These are phyloP conservation scores for Chymomyza caudatula DNA, from an alignment of 2,888 invertebrate genomes.

Conservation along the genomic window DNA sequence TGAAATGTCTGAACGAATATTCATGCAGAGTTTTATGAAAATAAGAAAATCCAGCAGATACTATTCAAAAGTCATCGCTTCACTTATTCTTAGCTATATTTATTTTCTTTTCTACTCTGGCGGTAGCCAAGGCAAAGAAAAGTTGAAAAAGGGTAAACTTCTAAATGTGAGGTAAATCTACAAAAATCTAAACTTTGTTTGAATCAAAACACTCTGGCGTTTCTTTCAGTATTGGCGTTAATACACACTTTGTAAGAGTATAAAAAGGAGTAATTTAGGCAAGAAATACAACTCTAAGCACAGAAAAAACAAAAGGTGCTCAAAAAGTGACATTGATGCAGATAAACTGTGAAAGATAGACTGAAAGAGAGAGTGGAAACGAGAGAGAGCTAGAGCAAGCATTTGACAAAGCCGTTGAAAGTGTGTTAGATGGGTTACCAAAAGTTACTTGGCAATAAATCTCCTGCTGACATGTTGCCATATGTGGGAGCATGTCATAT, in stretches of 20 bases:
- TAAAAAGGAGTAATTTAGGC: slow-evolving; percentile 17
- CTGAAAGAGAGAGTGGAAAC: background rate
- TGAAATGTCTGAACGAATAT: too few species aligned
- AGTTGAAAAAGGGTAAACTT: too few species aligned
- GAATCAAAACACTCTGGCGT: too few species aligned
- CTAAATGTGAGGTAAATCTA: too few species aligned
- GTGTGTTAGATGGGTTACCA: background rate
- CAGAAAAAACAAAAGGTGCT: slow-evolving; percentile 31
- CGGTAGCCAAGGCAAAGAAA: too few species aligned
- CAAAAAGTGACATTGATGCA: slow-evolving; percentile 4
- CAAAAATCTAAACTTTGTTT: too few species aligned
- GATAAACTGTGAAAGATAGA: background rate
- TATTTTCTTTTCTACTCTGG: too few species aligned
- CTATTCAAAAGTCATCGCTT: too few species aligned
- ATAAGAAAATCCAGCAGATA: too few species aligned
- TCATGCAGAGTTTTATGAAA: too few species aligned
- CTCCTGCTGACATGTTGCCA: slow-evolving; percentile 43
- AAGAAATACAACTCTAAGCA: slow-evolving; percentile 12
- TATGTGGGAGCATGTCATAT: background rate
- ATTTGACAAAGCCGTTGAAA: background rate
- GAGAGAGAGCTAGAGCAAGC: background rate
- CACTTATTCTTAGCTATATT: too few species aligned
- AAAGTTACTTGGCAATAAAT: slow-evolving; percentile 46
- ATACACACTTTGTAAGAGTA: background rate
- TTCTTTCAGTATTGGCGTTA: too few species aligned